Evolutionary conservation across 2,797 vertebrate genomes (phyloP).

Genomic region (Chromobotia macracanthus): DNA sequence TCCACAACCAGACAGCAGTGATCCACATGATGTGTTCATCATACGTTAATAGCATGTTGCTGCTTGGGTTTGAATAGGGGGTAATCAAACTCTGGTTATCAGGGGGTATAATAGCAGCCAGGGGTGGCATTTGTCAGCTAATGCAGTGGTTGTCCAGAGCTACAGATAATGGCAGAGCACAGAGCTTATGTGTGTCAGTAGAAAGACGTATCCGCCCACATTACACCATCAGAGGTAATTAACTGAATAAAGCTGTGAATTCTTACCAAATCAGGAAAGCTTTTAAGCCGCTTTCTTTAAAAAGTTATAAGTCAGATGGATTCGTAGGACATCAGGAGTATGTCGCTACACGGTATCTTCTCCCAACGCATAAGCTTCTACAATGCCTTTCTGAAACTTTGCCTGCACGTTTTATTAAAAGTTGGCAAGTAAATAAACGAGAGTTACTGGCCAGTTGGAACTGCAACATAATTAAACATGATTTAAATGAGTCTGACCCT

Average conservation of each 20-base stretch:
- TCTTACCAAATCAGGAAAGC: not conserved
- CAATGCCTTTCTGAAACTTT: too few relatives aligned
- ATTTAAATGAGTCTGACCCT: too few relatives aligned
- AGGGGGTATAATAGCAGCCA: constrained; percentile 43
- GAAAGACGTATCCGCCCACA: constrained; percentile 50
- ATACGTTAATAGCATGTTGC: constrained; percentile 49
- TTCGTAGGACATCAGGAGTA: not conserved
- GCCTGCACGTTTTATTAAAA: not conserved
- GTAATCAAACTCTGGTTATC: constrained; percentile 56
- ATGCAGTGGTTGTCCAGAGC: constrained; percentile 24
- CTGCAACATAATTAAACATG: too few relatives aligned
- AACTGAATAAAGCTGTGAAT: constrained; percentile 9
- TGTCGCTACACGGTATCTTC: not conserved
- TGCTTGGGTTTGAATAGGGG: constrained; percentile 51
- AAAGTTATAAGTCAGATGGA: not conserved
- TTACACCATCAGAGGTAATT: constrained; percentile 6
- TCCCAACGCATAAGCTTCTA: too few relatives aligned
- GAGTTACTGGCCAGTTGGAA: too few relatives aligned
- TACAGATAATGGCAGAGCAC: constrained; percentile 55
- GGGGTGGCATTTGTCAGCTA: constrained; percentile 40
- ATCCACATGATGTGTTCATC: constrained; percentile 45
- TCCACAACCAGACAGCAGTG: constrained; percentile 20
- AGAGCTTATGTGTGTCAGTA: constrained; percentile 52
- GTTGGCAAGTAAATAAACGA: too few relatives aligned
- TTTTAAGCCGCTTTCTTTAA: not conserved